Base-by-base conservation (phyloP, 35 echinoderm and acorn worm species). In the Ptychodera flava region DNA sequence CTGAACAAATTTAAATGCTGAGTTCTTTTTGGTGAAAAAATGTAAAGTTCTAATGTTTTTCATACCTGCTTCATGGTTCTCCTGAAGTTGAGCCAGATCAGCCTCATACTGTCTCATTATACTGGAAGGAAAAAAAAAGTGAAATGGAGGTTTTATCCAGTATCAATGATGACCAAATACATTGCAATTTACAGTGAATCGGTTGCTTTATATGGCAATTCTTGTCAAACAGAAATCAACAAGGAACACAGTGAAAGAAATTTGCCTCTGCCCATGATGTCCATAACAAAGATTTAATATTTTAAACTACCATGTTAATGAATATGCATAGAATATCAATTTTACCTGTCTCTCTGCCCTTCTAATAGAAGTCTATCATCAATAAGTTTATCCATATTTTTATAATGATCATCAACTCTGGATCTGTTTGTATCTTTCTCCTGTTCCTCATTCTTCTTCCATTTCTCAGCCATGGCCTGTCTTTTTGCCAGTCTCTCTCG, bases 81-180 rank as follows among this genome's bases (percentile, higher is more conserved):
- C 89, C 33, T 94, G 93, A 78, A 94, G 80, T 31, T 81, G 36
- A 31, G 79, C 83, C 31, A 94, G 31, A 38, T 92, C 89, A 12
- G 79, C 86, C 80, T 92, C 79, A 89, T 94, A 99, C 78, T 99
- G 89, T 84, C 94, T 94, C 78, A 99, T 81, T 30, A 97, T 92
- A 77, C 95, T 97, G 86, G 82, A 33, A 81, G 32, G 80, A 75
- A 77, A 79, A 88, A 92, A 32, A 33, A 1, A 52, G 33, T 0
- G 75, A 10, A 78, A 29, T 31, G 30, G 1, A 76, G 12, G 82
- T 16, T 82, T 27, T 31, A 79, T 82, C n/a, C 28, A 28, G n/a
- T 28, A 82, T 82, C 22, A 22, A 30, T 32, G 28, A 0, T 32
- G 29, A 33, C n/a, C 81, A 28, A 27, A n/a, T n/a, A n/a, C n/a